Percentiles rank a stretch among this genome's conserved stretches.
Conservation (phyloP, 2,888 invertebrate genomes). For the Idaea dimidiata region DNA sequence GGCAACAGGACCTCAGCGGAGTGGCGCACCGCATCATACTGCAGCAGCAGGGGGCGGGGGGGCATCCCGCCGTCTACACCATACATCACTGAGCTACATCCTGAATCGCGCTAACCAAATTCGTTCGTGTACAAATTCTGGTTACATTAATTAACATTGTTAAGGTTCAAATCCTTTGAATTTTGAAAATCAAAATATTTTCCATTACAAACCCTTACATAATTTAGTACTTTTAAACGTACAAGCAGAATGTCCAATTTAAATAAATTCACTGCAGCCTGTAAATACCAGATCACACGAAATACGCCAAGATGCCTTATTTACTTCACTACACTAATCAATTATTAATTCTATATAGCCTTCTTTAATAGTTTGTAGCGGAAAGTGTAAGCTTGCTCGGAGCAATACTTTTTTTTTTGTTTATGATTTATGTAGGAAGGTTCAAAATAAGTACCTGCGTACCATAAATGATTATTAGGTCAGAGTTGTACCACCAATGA, state of each 20-base stretch:
- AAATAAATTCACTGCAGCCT: neutral
- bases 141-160: too few species aligned
- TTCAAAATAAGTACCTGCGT: too few species aligned
- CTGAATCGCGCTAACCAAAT: too few species aligned
- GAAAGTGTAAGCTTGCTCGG: too few species aligned
- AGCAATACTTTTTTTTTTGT: too few species aligned
- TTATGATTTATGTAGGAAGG: too few species aligned
- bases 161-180: too few species aligned
- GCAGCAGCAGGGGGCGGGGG: conserved; percentile 54
- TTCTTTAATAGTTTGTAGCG: neutral
- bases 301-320: neutral
- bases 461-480: too few species aligned
- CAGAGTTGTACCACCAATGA: too few species aligned
- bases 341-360: neutral
- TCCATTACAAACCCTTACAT: too few species aligned
- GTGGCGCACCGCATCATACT: conserved; percentile 74
- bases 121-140: too few species aligned
- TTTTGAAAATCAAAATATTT: too few species aligned
- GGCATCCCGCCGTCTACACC: conserved; percentile 66
- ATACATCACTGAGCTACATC: conserved; percentile 57
- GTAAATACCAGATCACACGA: neutral
- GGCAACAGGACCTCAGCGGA: conserved; percentile 61
- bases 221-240: neutral
- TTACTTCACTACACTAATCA: neutral
- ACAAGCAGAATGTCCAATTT: neutral